phyloP scores from a whole-genome alignment of 1,140 invertebrate genomes.

The Neelides sp. region DNA sequence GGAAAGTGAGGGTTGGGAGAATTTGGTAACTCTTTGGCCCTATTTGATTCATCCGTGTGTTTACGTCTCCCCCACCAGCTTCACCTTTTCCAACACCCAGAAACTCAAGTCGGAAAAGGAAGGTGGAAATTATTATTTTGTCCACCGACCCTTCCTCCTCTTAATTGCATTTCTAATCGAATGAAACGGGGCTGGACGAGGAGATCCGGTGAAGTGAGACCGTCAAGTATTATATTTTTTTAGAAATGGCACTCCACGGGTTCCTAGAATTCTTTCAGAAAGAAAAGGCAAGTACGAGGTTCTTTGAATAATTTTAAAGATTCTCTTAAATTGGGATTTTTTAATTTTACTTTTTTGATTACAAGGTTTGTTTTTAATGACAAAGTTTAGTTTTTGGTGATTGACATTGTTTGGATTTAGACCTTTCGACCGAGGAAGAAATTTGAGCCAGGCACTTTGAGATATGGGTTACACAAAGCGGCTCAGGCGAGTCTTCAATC shows the following conservation, averaged over 20 bases:
- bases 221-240: too few relatives aligned
- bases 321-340: background rate
- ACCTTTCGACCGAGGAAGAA: conserved; percentile 82
- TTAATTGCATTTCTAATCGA: too few relatives aligned
- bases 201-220: too few relatives aligned
- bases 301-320: conserved; percentile 1
- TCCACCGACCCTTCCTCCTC: too few relatives aligned
- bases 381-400: conserved; percentile 22
- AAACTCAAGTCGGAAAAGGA: too few relatives aligned
- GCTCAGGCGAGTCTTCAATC: conserved; percentile 85
- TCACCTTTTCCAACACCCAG: too few relatives aligned
- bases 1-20: too few relatives aligned
- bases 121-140: too few relatives aligned
- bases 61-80: too few relatives aligned
- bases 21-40: too few relatives aligned
- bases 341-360: conserved; percentile 17
- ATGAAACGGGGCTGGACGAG: too few relatives aligned
- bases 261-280: conserved; percentile 72
- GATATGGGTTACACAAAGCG: conserved; percentile 85
- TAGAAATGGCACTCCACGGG: conserved; percentile 47
- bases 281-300: conserved; percentile 51
- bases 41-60: too few relatives aligned
- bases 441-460: conserved; percentile 76
- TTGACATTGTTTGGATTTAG: conserved; percentile 39
- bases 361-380: conserved; percentile 6